A percentile compares a stretch with the other conserved stretches of the same genome.
phyloP scores from a whole-genome alignment of 2,113 vertebrate species.

The Ibidorhyncha struthersii region DNA sequence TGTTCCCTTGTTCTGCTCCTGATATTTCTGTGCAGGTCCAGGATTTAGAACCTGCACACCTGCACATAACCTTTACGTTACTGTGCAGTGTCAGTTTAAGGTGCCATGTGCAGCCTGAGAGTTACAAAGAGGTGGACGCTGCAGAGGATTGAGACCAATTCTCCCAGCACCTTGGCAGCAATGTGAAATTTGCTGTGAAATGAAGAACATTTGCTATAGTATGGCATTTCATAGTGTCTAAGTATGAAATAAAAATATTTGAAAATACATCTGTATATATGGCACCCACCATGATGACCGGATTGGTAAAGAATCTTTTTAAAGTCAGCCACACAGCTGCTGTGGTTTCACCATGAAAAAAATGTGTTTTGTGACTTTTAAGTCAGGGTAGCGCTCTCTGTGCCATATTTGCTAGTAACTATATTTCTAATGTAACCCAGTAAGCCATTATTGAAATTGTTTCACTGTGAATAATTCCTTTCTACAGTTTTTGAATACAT shows the following conservation, averaged over 20 bases:
- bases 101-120: background rate
- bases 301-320: background rate
- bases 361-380: background rate
- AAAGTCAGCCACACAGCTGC: background rate
- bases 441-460: background rate
- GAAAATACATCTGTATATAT: background rate
- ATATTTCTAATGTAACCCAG: background rate
- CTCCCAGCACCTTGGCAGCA: background rate
- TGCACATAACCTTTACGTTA: rapidly evolving
- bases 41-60: background rate
- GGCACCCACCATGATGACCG: background rate
- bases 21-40: background rate
- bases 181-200: background rate
- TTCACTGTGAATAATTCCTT: background rate
- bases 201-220: background rate
- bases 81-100: background rate
- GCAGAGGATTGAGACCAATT: background rate
- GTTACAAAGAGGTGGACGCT: background rate
- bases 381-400: background rate
- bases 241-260: background rate
- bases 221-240: background rate
- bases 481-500: rapidly evolving
- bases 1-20: background rate
- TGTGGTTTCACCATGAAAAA: background rate
- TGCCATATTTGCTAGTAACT: background rate